Base-by-base conservation (phyloP, 2,888 invertebrate genomes). In the Caenorhabditis japonica region DNA sequence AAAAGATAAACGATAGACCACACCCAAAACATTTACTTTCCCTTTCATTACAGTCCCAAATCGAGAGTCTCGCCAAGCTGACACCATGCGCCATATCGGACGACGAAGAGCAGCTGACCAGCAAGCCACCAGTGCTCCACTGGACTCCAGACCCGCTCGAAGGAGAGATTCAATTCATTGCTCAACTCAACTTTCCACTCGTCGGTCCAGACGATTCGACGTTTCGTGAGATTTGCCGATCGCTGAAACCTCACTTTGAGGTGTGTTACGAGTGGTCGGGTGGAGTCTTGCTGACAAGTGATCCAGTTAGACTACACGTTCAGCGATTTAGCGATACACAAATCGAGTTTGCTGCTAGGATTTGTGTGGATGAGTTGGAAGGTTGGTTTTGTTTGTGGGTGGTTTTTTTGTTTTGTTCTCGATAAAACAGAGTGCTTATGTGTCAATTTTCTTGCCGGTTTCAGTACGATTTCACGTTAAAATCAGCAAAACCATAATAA, bases 321-420 rank as follows among this genome's bases (percentile, higher is more conserved):
- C 75, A 76, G 41, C 38, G 78, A 30, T 60, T 71, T 39, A 66
- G 64, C n/a, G 66, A 73, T 23, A 76, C 71, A 8, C 51, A 69
- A 19, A 79, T 79, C 51, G 76, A 79, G 43, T 62, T 76, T 39
- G 72, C 74, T 1, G 68, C 72, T 0, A 49, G 78, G 36, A 72
- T 79, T 51, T 76, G 74, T 75, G 76, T 79, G 0, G 78, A 79
- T 58, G 78, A 79, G 39, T 41, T 79, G 56, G 78, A 78, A 59
- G 78, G 66, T 52, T 4, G 3, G 60, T 36, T 1, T 21, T 25
- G n/a, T n/a, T n/a, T n/a, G n/a, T n/a, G n/a, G n/a, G n/a, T n/a
- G n/a, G n/a, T n/a, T n/a, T n/a, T n/a, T n/a, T n/a, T n/a, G n/a
- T n/a, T n/a, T n/a, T n/a, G n/a, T n/a, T n/a, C n/a, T n/a, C n/a